A percentile compares a stretch with the other conserved stretches of the same genome.
These are phyloP conservation scores for Fregetta grallaria DNA, from an alignment of 2,113 vertebrate genomes.

Conservation along the genomic window DNA sequence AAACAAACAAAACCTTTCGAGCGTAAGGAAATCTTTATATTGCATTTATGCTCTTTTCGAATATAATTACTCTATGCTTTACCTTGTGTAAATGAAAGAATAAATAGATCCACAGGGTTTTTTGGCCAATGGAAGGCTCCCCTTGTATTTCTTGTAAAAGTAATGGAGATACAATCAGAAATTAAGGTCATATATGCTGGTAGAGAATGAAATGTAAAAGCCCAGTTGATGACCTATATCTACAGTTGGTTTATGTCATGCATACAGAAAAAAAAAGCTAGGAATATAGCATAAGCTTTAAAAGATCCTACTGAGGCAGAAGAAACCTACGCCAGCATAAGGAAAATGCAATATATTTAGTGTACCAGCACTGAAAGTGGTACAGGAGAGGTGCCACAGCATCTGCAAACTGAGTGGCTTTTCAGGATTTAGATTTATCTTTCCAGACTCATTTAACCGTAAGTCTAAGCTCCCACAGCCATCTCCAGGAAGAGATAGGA, in stretches of 20 bases:
- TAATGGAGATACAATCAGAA: neutral
- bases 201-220: neutral
- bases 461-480: neutral
- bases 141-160: neutral
- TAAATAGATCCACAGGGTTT: neutral
- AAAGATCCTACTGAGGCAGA: neutral
- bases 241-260: neutral
- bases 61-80: neutral
- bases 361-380: neutral
- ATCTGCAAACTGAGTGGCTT: neutral
- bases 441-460: neutral
- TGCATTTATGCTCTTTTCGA: neutral
- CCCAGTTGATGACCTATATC: neutral
- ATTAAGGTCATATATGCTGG: neutral
- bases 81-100: neutral
- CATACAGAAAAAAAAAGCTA: neutral
- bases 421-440: neutral
- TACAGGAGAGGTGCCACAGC: neutral
- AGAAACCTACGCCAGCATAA: rapidly evolving
- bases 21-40: neutral
- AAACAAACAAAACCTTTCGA: neutral
- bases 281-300: neutral
- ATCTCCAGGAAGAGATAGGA: neutral
- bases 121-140: neutral
- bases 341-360: neutral